Evolutionary conservation across 1,140 invertebrate genomes (phyloP).

Genomic region (Trachymyrmex septentrionalis): DNA sequence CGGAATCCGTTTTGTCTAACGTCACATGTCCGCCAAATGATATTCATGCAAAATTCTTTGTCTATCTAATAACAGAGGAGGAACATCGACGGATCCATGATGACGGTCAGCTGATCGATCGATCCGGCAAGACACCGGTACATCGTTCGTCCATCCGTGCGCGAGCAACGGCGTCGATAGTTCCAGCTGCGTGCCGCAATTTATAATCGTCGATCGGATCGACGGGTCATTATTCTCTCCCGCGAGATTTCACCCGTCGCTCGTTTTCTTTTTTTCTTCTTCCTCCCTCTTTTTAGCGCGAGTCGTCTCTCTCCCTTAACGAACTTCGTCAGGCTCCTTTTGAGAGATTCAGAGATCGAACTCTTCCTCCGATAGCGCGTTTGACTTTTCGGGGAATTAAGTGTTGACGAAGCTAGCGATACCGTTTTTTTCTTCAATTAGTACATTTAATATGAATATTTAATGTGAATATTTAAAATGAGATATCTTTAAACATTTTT

Average conservation of each 20-base stretch:
- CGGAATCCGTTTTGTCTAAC: constrained; percentile 20
- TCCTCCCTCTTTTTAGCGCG: constrained; percentile 20
- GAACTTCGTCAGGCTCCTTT: constrained; percentile 42
- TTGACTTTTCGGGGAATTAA: constrained; percentile 47
- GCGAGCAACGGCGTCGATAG: constrained; percentile 54
- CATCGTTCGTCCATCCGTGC: constrained; percentile 51
- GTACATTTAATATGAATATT: neutral
- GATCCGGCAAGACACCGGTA: constrained; percentile 50
- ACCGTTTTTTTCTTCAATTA: neutral
- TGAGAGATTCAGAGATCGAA: constrained; percentile 16
- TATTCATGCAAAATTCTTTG: constrained; percentile 42
- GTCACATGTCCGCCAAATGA: constrained; percentile 13
- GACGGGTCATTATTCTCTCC: constrained; percentile 69
- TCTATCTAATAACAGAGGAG: constrained; percentile 34
- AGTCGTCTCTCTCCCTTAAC: constrained; percentile 43
- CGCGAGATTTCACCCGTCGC: constrained; percentile 64
- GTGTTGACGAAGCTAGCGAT: constrained; percentile 22
- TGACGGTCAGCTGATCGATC: constrained; percentile 59
- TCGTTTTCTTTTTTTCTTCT: constrained; percentile 9
- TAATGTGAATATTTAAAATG: neutral
- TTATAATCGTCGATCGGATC: constrained; percentile 65
- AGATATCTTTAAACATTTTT: neutral
- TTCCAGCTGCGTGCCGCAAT: constrained; percentile 63
- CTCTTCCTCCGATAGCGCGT: constrained; percentile 3
- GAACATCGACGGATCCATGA: constrained; percentile 36